Conservation (phyloP, 2,888 invertebrate genomes). For the Drosophila rubida region DNA sequence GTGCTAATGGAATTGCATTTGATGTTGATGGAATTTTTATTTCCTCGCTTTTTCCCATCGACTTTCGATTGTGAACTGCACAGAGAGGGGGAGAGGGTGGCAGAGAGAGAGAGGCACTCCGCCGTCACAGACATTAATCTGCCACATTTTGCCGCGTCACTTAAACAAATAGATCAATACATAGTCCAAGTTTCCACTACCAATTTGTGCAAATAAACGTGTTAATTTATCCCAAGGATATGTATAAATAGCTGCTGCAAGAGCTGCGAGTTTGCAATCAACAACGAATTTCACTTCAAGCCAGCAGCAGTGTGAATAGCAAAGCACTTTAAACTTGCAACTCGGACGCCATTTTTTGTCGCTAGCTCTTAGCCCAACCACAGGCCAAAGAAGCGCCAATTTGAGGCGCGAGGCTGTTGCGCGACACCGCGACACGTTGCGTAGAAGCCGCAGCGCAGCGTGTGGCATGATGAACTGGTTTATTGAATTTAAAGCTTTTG, state of each 20-base stretch:
- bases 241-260: background rate
- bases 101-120: background rate
- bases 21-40: slow-evolving; percentile 74
- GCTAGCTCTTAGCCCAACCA: slow-evolving; percentile 6
- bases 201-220: background rate
- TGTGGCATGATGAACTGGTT: slow-evolving; percentile 42
- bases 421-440: too few species aligned
- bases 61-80: background rate
- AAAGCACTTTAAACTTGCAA: background rate
- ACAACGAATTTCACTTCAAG: too few species aligned
- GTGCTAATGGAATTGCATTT: slow-evolving; percentile 79
- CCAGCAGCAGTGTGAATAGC: too few species aligned
- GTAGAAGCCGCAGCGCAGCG: too few species aligned
- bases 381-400: slow-evolving; percentile 23
- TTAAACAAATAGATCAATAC: background rate
- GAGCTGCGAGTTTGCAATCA: too few species aligned
- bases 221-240: background rate
- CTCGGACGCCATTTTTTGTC: background rate
- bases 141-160: background rate
- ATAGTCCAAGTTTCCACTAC: background rate
- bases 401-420: background rate
- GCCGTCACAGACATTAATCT: slow-evolving; percentile 2
- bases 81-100: background rate
- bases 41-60: slow-evolving; percentile 6
- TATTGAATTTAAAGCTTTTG: slow-evolving; percentile 55